Conservation (phyloP, 2,113 vertebrate genomes). For the Lepus timidus region DNA sequence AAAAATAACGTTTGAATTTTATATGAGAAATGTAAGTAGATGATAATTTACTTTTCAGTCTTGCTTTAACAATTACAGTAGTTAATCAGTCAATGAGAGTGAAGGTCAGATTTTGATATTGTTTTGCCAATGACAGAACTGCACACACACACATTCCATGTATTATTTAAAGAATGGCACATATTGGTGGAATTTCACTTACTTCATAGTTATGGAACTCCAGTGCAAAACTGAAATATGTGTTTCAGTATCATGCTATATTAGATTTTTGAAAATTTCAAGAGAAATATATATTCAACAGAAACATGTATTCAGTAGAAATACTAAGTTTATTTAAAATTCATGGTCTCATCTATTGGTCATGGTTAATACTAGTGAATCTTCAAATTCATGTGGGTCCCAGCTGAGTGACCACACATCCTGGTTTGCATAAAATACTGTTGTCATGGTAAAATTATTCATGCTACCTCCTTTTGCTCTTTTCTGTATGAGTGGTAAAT, state of each 20-base stretch:
- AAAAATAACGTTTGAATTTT: conserved; percentile 48
- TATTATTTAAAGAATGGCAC: not conserved
- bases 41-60: not conserved
- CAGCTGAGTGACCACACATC: not conserved
- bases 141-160: not conserved
- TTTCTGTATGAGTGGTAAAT: not conserved
- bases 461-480: not conserved
- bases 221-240: not conserved
- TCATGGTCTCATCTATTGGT: not conserved
- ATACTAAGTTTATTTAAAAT: conserved; percentile 38
- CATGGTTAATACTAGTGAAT: not conserved
- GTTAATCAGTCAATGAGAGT: conserved; percentile 6
- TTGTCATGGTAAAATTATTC: conserved; percentile 32
- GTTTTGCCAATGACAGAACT: not conserved
- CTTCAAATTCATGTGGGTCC: not conserved
- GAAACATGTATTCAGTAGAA: not conserved
- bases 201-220: not conserved
- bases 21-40: not conserved
- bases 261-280: not conserved
- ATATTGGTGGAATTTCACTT: not conserved
- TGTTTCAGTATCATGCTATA: not conserved
- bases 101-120: not conserved
- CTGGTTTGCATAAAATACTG: not conserved
- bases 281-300: conserved; percentile 27
- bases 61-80: not conserved